These are phyloP conservation scores for Apogon hyalosoma DNA, from an alignment of 2,797 vertebrate species.

Conservation along the genomic window DNA sequence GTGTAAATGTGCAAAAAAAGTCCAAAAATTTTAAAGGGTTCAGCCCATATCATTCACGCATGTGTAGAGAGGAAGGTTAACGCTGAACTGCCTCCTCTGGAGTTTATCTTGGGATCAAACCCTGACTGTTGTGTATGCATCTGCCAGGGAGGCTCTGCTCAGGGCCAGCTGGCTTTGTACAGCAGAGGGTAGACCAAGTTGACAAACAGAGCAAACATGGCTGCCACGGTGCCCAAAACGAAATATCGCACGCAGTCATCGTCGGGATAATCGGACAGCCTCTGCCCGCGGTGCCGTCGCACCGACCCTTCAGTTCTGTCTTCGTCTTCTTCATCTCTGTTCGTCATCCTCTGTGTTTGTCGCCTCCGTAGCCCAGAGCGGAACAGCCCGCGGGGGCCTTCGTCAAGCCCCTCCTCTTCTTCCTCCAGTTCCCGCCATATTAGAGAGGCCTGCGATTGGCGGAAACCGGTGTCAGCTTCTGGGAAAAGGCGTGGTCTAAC, in stretches of 20 bases:
- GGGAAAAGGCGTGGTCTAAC: slow-evolving; percentile 76
- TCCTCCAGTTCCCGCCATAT: slow-evolving; percentile 99
- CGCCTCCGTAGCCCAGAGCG: slow-evolving; percentile 69
- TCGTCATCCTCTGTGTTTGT: slow-evolving; percentile 41
- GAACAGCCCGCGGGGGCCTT: slow-evolving; percentile 69
- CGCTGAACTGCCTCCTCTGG: neutral
- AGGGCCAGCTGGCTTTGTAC: slow-evolving; percentile 86
- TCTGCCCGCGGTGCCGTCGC: slow-evolving; percentile 63
- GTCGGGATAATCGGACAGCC: slow-evolving; percentile 84
- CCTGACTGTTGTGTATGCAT: neutral
- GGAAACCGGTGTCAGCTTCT: slow-evolving; percentile 97
- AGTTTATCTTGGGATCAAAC: neutral
- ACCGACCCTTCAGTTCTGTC: slow-evolving; percentile 81
- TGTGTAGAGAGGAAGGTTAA: neutral
- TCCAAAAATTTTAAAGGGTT: slow-evolving; percentile 25
- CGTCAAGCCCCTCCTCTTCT: slow-evolving; percentile 87
- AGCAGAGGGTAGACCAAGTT: slow-evolving; percentile 93
- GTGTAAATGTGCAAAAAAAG: neutral
- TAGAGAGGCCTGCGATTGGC: slow-evolving; percentile 98
- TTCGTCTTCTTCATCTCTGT: slow-evolving; percentile 74
- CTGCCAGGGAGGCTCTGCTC: slow-evolving; percentile 6
- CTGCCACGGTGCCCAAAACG: slow-evolving; percentile 90
- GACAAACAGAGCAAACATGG: slow-evolving; percentile 90
- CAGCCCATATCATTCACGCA: neutral
- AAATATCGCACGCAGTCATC: slow-evolving; percentile 93